A percentile compares a stretch with the other conserved stretches of the same genome.
phyloP scores from a whole-genome alignment of 2,888 invertebrate genomes.

The Eristalinus aeneus region DNA sequence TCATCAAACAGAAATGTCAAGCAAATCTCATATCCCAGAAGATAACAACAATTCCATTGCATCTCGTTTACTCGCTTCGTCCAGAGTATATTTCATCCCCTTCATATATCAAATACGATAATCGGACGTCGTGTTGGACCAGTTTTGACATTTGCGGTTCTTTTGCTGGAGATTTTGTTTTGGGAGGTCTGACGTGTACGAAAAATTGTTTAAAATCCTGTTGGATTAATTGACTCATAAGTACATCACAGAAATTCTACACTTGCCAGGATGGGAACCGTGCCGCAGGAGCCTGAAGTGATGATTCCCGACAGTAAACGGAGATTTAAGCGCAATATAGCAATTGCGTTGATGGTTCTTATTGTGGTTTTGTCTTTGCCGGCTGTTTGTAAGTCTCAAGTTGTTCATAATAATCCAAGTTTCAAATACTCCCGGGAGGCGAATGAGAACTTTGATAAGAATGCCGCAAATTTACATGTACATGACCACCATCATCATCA shows the following conservation, averaged over 20 bases:
- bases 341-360: slow-evolving; percentile 74
- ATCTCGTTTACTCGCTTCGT: slow-evolving; percentile 27
- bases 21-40: neutral
- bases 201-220: slow-evolving; percentile 21
- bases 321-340: slow-evolving; percentile 70
- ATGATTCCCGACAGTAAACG: slow-evolving; percentile 3
- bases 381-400: slow-evolving; percentile 80
- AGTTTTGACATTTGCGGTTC: slow-evolving; percentile 33
- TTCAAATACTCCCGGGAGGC: slow-evolving; percentile 92
- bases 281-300: neutral
- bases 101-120: slow-evolving; percentile 13
- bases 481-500: slow-evolving; percentile 70
- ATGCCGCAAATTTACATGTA: slow-evolving; percentile 72
- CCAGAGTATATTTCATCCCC: neutral
- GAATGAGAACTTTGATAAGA: slow-evolving; percentile 79
- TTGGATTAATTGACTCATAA: slow-evolving; percentile 6
- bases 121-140: slow-evolving; percentile 29
- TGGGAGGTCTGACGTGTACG: slow-evolving; percentile 56
- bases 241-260: slow-evolving; percentile 47
- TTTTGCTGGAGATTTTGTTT: slow-evolving; percentile 27
- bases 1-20: neutral
- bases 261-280: slow-evolving; percentile 37
- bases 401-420: slow-evolving; percentile 85
- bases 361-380: slow-evolving; percentile 78
- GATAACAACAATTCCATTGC: slow-evolving; percentile 42